phyloP scores from a whole-genome alignment of 2,797 vertebrate species.

The Myotis vivesi region DNA sequence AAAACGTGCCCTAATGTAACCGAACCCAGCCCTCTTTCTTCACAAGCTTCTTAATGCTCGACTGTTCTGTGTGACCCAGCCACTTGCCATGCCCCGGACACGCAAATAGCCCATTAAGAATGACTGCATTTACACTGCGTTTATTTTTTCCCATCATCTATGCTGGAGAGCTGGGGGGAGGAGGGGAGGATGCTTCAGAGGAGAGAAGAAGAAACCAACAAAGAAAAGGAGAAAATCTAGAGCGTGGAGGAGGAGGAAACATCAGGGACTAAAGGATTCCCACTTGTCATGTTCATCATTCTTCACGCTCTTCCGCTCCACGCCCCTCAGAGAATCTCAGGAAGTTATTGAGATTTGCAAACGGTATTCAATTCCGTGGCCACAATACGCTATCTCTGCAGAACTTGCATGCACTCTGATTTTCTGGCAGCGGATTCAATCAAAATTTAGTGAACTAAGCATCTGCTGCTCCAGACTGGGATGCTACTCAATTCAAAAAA shows the following conservation, averaged over 20 bases:
- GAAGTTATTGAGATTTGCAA: not conserved
- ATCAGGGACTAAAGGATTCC: not conserved
- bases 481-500: not conserved
- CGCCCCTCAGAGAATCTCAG: not conserved
- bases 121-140: not conserved
- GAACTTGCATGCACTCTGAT: not conserved
- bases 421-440: not conserved
- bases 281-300: not conserved
- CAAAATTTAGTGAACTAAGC: not conserved
- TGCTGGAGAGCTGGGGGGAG: not conserved
- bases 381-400: not conserved
- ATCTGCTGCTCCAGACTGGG: not conserved
- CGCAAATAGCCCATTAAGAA: not conserved
- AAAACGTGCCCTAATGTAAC: not conserved
- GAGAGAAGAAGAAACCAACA: not conserved
- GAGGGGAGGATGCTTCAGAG: too few relatives aligned
- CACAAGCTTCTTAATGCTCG: not conserved
- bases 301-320: not conserved
- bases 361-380: not conserved
- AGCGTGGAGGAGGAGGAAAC: not conserved
- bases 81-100: not conserved
- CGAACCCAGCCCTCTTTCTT: not conserved
- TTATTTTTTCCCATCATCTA: not conserved
- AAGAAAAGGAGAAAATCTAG: not conserved
- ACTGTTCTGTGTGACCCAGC: not conserved